phyloP scores from a whole-genome alignment of 2,113 vertebrate species.

The Psephotus haematonotus region DNA sequence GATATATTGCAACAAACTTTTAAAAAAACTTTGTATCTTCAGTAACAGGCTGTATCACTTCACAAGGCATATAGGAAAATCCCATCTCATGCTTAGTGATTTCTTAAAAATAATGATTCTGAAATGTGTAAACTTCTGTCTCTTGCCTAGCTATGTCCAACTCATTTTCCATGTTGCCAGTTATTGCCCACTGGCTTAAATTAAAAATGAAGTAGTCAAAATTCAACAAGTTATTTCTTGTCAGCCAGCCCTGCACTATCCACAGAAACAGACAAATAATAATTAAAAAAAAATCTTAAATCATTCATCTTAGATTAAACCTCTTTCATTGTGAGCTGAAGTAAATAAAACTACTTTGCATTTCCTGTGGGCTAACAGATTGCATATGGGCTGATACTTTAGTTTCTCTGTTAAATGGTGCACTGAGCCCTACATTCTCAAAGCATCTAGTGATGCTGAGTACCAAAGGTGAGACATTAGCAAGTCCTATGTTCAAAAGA shows the following conservation, averaged over 20 bases:
- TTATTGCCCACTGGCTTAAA: background rate
- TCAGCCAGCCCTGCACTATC: background rate
- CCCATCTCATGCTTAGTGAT: background rate
- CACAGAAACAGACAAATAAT: background rate
- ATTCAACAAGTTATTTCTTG: background rate
- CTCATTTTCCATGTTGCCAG: background rate
- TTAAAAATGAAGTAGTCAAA: background rate
- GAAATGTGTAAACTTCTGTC: background rate
- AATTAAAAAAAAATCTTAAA: background rate
- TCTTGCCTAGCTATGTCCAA: background rate
- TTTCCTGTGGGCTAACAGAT: background rate
- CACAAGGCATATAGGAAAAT: background rate
- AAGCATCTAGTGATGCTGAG: background rate
- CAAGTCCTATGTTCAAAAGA: background rate
- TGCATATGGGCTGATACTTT: background rate
- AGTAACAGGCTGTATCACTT: background rate
- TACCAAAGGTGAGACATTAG: background rate
- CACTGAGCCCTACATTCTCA: background rate
- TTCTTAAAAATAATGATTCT: background rate
- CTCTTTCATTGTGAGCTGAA: background rate
- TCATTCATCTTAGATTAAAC: background rate
- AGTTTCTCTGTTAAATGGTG: background rate
- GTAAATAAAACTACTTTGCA: background rate
- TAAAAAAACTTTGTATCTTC: background rate
- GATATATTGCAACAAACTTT: background rate